Percentiles rank a stretch among this genome's conserved stretches.
phyloP scores from a whole-genome alignment of 1,140 invertebrate genomes.

The Galendromus occidentalis region DNA sequence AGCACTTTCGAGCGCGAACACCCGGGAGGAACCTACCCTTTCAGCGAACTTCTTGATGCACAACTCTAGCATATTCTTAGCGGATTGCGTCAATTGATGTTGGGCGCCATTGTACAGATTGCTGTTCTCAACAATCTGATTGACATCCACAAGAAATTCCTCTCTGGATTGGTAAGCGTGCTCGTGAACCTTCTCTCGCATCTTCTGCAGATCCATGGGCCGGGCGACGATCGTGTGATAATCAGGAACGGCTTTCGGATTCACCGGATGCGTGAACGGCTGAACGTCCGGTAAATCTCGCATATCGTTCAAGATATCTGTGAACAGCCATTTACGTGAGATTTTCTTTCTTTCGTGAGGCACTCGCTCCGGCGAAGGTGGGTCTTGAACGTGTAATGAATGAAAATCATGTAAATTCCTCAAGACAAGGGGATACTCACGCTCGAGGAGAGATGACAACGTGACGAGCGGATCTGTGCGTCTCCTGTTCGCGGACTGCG shows the following conservation, averaged over 20 bases:
- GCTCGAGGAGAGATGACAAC: conserved; percentile 69
- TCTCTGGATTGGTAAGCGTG: conserved; percentile 83
- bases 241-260: conserved; percentile 75
- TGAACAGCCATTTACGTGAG: background rate
- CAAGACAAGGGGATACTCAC: background rate
- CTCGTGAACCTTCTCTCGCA: conserved; percentile 70
- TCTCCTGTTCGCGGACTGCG: conserved; percentile 65
- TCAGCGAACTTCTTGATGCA: conserved; percentile 64
- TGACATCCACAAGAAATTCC: conserved; percentile 80
- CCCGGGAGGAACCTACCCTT: conserved; percentile 32
- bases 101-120: conserved; percentile 71
- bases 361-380: too few relatives aligned
- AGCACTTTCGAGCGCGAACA: background rate
- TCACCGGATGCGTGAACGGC: conserved; percentile 84
- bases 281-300: conserved; percentile 68
- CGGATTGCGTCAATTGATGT: conserved; percentile 61
- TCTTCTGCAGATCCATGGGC: conserved; percentile 94
- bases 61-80: conserved; percentile 63
- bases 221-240: conserved; percentile 75
- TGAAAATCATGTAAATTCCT: background rate
- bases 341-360: too few relatives aligned
- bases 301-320: conserved; percentile 74
- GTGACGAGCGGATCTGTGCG: conserved; percentile 90
- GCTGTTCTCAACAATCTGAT: conserved; percentile 90
- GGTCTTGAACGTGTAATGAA: background rate